Evolutionary conservation across 2,113 vertebrate genomes (phyloP), one percentile per base, ranked within the genome.

Genomic region (Procavia capensis): DNA sequence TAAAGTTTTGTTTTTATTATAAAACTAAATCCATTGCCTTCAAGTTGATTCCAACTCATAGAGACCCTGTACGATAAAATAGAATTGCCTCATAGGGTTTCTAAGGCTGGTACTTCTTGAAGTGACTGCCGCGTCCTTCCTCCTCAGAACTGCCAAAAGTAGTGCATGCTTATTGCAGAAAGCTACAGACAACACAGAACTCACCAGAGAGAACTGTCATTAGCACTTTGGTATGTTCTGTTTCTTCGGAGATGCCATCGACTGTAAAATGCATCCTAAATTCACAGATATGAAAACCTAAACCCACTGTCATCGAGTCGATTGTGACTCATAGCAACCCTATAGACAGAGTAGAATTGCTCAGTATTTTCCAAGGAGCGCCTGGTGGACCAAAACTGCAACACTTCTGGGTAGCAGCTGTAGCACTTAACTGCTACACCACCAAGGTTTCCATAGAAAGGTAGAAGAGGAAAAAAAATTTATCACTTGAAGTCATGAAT

Each of bases 1-100:
- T 70, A 5, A 11, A 4, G 87, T 50, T 76, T 92, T 85, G 34
- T 92, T 91, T 88, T 94, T 61, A 74, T 94, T 85, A 86, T 75
- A 78, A 96, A 36, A 8, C 68, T 24, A 70, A 70, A 36, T 19
- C 68, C 66, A 70, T 70, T 16, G 31, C n/a, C 34, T 3, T n/a
- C 6, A 5, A 70, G n/a, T 70, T 19, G 1, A 6, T 70, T 70
- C 68, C 5, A 22, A 36, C n/a, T n/a, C 19, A 5, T 7, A 36
- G 6, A 6, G 16, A 36, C n/a, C 8, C n/a, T 36, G 17, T 36
- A 36, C 16, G 68, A 70, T n/a, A 36, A 20, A 20, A 17, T 19
- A 70, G 34, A 70, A 16, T 19, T 70, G 68, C n/a, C 24, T 27
- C 27, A 63, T 63, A 29, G 24, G 24, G 9, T 63, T 63, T 63